Percentiles rank a stretch among this genome's conserved stretches.
Conservation (phyloP, 2,888 invertebrate species). For the Argyresthia goedartella region DNA sequence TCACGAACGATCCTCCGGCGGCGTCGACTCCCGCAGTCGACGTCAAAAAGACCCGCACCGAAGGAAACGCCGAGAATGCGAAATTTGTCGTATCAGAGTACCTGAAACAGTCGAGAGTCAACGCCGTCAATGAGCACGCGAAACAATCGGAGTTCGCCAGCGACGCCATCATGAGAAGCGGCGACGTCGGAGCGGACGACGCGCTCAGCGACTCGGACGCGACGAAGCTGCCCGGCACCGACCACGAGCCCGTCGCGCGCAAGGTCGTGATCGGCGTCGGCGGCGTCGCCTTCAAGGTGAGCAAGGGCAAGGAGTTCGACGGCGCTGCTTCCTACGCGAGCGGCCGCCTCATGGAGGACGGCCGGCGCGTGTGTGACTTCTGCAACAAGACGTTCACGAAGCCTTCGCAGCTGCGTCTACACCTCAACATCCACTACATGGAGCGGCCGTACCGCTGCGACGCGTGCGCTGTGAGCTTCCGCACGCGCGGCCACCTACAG, state of each 20-base stretch:
- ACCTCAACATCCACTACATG: slow-evolving; percentile 96
- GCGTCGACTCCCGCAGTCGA: background rate
- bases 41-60: background rate
- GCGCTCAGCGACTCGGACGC: slow-evolving; percentile 36
- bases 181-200: slow-evolving; percentile 42
- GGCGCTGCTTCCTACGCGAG: slow-evolving; percentile 52
- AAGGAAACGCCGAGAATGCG: slow-evolving; percentile 57
- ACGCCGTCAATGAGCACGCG: slow-evolving; percentile 43
- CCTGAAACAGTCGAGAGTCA: slow-evolving; percentile 72
- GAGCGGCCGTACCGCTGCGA: slow-evolving; percentile 93
- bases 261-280: slow-evolving; percentile 76
- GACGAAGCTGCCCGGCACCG: slow-evolving; percentile 38
- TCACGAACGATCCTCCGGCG: background rate
- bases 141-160: slow-evolving; percentile 35
- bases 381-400: slow-evolving; percentile 95
- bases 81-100: slow-evolving; percentile 77
- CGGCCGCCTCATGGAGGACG: slow-evolving; percentile 76
- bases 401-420: slow-evolving; percentile 89
- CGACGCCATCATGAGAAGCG: slow-evolving; percentile 29
- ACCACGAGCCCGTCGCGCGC: slow-evolving; percentile 62
- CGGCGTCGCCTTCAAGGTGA: slow-evolving; percentile 71
- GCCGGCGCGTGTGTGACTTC: slow-evolving; percentile 83
- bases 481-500: slow-evolving; percentile 91
- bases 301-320: slow-evolving; percentile 65
- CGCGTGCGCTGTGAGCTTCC: slow-evolving; percentile 91